Evolutionary conservation across 1,140 invertebrate species (phyloP), one percentile per base, ranked within the genome.

Genomic region (Diabrotica undecimpunctata): DNA sequence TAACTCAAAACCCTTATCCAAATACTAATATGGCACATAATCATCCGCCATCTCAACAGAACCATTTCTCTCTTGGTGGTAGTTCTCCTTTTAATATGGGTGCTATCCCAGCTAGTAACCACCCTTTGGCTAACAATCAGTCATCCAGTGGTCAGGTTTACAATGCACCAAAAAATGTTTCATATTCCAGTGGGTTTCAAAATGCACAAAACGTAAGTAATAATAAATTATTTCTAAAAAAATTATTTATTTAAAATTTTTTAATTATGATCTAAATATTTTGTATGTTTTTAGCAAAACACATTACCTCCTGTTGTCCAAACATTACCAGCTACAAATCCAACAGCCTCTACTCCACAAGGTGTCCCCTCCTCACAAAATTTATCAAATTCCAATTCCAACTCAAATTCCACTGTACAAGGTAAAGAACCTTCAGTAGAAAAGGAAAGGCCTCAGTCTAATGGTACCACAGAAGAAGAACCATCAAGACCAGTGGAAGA

Each of bases 1-100:
- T 72, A 56, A 65, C 70, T 6, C 75, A 72, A 62, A 75, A 68
- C 64, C 66, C 73, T 59, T 69, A 68, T 46, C 70, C 73, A 53
- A 66, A 71, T 61, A 60, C 68, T 0, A 70, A 65, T 41, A 66
- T 66, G 53, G 65, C 68, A 38, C 68, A 66, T 54, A 58, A 52
- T 46, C 68, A 69, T 10, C 60, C 61, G 37, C 69, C 65, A 65
- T 60, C 68, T 50, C 70, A 72, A 61, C 66, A 63, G 41, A 61
- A 73, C 50, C 70, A 71, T 61, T 74, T 70, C 59, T 68, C 67
- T 6, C 50, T 72, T 55, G 72, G 69, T 62, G 69, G 70, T 11
- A 68, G 68, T 38, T 25, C 60, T 13, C 63, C 54, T 39, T 57
- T 58, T 25, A 70, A 68, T 54, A 67, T 70, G 37, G 63, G 66